Evolutionary conservation across 2,113 vertebrate species (phyloP), one percentile per base, ranked within the genome.

Genomic region (Mormyrus iriodes): DNA sequence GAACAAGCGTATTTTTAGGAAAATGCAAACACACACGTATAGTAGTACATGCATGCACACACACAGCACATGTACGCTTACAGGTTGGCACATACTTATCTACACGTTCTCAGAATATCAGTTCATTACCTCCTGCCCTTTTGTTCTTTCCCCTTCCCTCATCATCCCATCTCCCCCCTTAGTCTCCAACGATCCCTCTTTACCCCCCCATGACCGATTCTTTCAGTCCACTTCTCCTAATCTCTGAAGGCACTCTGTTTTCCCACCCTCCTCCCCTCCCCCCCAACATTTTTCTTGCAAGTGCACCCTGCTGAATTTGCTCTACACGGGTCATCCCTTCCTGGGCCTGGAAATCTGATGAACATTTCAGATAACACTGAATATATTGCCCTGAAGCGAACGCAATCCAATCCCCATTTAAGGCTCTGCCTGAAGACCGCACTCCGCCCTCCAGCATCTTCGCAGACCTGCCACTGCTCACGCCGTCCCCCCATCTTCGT

Each of bases 341-440:
- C 17, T 58, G 51, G 51, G 19, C 48, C 24, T 53, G 48, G 42
- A 21, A 15, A 19, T 86, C 84, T 39, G 58, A 89, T 69, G 83
- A 86, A 46, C 53, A 65, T 86, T 86, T 69, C 58, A 89, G 89
- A 69, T 86, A 73, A 84, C 55, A 3, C 39, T 85, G 42, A 88
- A 83, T 44, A 35, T 39, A 84, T 58, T 46, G 44, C 88, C 52
- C 52, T 52, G 31, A 84, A 44, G 27, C 73, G 6, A 83, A 31
- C 21, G 19, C 44, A 89, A 61, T 69, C 53, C 39, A 42, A 65
- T 85, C 58, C 1, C 88, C 88, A 85, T 89, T 49, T 89, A 85
- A 89, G 82, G 88, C 39, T 53, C 48, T 42, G 51, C 51, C 15
- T 21, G 49, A 39, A 86, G 46, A n/a, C n/a, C 15, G 13, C 85